These are phyloP conservation scores for Siniperca knerii DNA, from an alignment of 2,113 vertebrate genomes.

Conservation along the genomic window DNA sequence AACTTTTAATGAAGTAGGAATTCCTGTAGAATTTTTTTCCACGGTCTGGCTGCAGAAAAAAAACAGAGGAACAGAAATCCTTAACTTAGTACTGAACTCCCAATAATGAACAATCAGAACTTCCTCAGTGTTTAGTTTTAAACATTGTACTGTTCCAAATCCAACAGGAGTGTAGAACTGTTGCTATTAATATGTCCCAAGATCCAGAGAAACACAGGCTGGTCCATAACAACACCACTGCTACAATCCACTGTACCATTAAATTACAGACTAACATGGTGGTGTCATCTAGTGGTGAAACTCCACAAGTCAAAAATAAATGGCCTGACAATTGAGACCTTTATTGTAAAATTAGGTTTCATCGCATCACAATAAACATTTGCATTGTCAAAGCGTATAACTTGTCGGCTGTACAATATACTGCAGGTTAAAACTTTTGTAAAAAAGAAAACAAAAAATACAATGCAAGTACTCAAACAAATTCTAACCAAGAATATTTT, in stretches of 20 bases:
- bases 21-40: background rate
- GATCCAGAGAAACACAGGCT: background rate
- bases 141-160: background rate
- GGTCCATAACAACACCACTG: background rate
- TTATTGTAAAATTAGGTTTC: conserved; percentile 79
- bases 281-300: conserved; percentile 73
- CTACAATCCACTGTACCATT: background rate
- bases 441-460: background rate
- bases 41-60: background rate
- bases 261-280: background rate
- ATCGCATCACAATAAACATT: conserved; percentile 53
- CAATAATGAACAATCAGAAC: background rate
- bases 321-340: conserved; percentile 50
- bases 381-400: conserved; percentile 20
- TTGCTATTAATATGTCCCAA: background rate
- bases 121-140: background rate
- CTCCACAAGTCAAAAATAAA: background rate
- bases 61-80: background rate
- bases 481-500: conserved; percentile 2
- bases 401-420: conserved; percentile 57
- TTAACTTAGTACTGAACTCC: background rate
- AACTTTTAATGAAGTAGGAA: background rate
- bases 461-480: background rate
- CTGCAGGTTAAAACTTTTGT: conserved; percentile 20
- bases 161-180: conserved; percentile 1